Evolutionary conservation across 2,888 invertebrate species (phyloP).

Genomic region (Megaustenia siamemsis): DNA sequence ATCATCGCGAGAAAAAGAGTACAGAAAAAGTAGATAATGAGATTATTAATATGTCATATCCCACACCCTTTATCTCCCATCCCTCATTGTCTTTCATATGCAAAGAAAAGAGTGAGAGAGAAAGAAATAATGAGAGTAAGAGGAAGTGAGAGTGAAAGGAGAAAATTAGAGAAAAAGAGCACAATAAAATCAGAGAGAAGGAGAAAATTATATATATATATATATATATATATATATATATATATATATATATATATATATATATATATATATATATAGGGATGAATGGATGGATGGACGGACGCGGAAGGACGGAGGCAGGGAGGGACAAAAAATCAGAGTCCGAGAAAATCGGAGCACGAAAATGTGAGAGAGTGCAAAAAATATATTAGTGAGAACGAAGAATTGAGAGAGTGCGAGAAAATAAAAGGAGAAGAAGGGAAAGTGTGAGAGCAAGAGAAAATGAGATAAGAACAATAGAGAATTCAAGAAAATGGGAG

Average conservation of each 20-base stretch:
- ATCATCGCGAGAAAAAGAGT: too few relatives aligned
- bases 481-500: neutral
- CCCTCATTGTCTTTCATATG: too few relatives aligned
- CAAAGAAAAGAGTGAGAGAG: constrained; percentile 13
- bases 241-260: constrained; percentile 5
- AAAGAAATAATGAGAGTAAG: constrained; percentile 21
- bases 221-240: neutral
- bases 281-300: too few relatives aligned
- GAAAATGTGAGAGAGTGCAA: constrained; percentile 17
- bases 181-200: too few relatives aligned
- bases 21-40: too few relatives aligned
- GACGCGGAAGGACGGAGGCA: neutral
- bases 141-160: constrained; percentile 29
- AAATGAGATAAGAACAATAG: constrained; percentile 1
- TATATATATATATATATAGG: constrained; percentile 2
- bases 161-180: too few relatives aligned
- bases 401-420: constrained; percentile 24
- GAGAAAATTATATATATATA: neutral
- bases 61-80: too few relatives aligned
- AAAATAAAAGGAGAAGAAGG: neutral
- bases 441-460: too few relatives aligned
- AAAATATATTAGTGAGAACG: neutral
- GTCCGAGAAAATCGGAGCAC: neutral
- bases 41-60: too few relatives aligned
- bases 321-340: constrained; percentile 23